Evolutionary conservation across 2,888 invertebrate genomes (phyloP), one percentile per base, ranked within the genome.

Genomic region (Stenoptilia bipunctidactyla): DNA sequence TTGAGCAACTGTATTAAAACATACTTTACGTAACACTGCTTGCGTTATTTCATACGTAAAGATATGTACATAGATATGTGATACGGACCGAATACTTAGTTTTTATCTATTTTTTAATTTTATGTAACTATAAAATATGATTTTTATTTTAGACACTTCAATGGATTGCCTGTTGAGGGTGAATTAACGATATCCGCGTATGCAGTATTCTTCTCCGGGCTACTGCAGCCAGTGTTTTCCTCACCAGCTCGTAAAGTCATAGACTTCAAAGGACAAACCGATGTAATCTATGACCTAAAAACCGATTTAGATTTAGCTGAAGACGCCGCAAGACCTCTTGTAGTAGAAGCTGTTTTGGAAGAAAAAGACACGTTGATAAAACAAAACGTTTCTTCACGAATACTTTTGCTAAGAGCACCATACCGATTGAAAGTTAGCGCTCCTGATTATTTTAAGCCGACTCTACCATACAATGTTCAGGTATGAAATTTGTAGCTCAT

Each of bases 371-470:
- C 97, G 1, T 88, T 92, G 12, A 88, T 95, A 38, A 88, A 91
- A 51, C 93, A 96, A 61, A 94, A 94, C 61, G 89, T 90, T 12
- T 87, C 92, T 0, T 85, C 89, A 1, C 65, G 76, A 43, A 74
- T 82, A 48, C 85, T 91, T 45, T 84, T 95, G 27, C 86, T 90
- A 40, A 58, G 83, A 40, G 73, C 77, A 12, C 77, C 79, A 0
- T 82, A 83, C 40, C 66, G 83, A 41, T 72, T 97, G 5, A 95
- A 93, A 69, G 88, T 95, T 13, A 89, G 92, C 53, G 91, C 92
- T 14, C 92, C 96, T 0, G 92, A 92, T 51, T 90, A 91, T 48
- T 98, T 96, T 74, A 95, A 96, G 66, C 96, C 96, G 1, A 93
- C 92, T 14, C 84, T 97, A 38, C 91, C 92, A 47, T 95, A 92